Percentiles rank a stretch among this genome's conserved stretches.
Conservation (phyloP, 2,797 vertebrate genomes). For the Acanthurus lineatus region DNA sequence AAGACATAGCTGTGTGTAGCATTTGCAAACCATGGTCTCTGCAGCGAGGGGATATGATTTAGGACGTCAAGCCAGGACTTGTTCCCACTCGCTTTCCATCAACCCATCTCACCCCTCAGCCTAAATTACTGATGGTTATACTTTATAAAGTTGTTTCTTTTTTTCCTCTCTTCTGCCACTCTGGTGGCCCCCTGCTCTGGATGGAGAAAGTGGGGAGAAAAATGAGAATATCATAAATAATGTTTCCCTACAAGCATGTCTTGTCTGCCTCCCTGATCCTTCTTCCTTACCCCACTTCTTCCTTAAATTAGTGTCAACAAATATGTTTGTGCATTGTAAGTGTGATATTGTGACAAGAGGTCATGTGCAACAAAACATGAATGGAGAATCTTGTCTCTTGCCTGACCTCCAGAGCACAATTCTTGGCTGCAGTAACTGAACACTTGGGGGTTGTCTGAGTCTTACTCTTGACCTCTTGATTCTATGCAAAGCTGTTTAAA, state of each 20-base stretch:
- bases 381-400: constrained; percentile 64
- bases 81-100: constrained; percentile 50
- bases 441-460: constrained; percentile 17
- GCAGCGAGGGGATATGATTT: constrained; percentile 50
- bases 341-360: constrained; percentile 66
- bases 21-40: constrained; percentile 2
- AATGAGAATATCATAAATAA: constrained; percentile 78
- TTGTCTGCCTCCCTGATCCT: constrained; percentile 52
- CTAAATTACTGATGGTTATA: constrained; percentile 75
- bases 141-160: constrained; percentile 73
- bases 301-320: constrained; percentile 82
- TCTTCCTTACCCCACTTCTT: constrained; percentile 33
- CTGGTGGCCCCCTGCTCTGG: constrained; percentile 55
- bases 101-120: constrained; percentile 54
- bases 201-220: constrained; percentile 43
- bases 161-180: constrained; percentile 34
- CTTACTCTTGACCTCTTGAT: constrained; percentile 32
- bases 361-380: constrained; percentile 67
- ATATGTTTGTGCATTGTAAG: constrained; percentile 62
- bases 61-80: constrained; percentile 30
- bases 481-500: constrained; percentile 20
- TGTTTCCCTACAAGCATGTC: constrained; percentile 63
- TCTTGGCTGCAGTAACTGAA: constrained; percentile 62
- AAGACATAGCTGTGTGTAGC: constrained; percentile 10
- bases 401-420: constrained; percentile 52